Base-by-base conservation (phyloP, 2,888 invertebrate genomes). In the Phalangium opilio region DNA sequence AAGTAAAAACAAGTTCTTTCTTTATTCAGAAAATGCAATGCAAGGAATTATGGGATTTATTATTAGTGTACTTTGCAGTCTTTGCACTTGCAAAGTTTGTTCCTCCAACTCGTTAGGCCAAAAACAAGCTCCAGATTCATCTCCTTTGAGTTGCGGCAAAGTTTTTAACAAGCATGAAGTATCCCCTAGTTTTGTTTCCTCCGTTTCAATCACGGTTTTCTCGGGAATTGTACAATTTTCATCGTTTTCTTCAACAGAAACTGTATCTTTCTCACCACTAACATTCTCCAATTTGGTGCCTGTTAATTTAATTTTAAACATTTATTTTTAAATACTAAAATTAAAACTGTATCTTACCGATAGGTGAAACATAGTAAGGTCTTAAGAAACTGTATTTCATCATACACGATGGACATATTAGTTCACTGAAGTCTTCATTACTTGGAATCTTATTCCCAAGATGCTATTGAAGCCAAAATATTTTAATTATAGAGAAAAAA, bases 381-480 rank as follows among this genome's bases (percentile, higher is more conserved):
- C 77, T 73, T 15, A 89, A 67, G 63, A 89, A 86, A 10, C 75
- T 70, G 67, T 83, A 76, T 47, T 75, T 73, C n/a, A 74, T 70
- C 75, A 85, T 80, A 61, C 90, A 91, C 2, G 60, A 63, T 45
- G 75, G 75, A 64, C 90, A 91, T 45, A 84, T 75, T 79, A 90
- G 81, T 71, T 91, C 90, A 44, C 76, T 73, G 63, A 78, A 84
- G 40, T 74, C 73, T 21, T 49, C 43, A 15, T 50, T 53, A 2
- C 49, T 38, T 11, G 57, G 56, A 20, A 51, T 48, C n/a, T 46
- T 18, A 8, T 44, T 20, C 11, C 52, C 56, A 35, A 61, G 49
- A 47, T 62, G 63, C 53, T 57, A 27, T 36, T 36, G 8, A 27
- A 27, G 34, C n/a, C 11, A 34, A 34, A 12, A 12, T 34, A 34